Percentiles rank a stretch among this genome's conserved stretches.
Conservation (phyloP, 2,888 invertebrate species). For the Epistrophe grossulariae region DNA sequence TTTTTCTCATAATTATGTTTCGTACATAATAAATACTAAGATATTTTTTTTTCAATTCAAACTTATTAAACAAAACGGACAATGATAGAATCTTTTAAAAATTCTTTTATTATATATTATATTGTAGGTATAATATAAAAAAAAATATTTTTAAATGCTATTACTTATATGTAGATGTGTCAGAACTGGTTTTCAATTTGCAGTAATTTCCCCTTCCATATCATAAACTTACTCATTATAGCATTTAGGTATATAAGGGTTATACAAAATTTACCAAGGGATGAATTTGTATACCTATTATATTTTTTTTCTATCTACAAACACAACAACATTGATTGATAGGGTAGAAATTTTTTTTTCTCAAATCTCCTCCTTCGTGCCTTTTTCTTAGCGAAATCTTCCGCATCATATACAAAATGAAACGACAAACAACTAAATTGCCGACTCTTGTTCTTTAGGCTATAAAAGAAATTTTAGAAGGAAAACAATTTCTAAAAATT, state of each 20-base stretch:
- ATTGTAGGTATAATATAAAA: no score
- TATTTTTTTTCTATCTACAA: background rate
- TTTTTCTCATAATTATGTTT: no score
- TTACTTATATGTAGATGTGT: no score
- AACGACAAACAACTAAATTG: constrained; percentile 38
- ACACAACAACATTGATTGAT: constrained; percentile 11
- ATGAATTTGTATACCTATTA: background rate
- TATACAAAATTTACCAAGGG: background rate
- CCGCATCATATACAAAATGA: background rate
- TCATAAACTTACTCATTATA: background rate
- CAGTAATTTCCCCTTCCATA: background rate
- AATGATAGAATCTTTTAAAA: no score
- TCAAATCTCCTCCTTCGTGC: no score
- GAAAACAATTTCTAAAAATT: constrained; percentile 34
- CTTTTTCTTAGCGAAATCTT: background rate
- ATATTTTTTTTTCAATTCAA: no score
- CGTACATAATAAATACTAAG: no score
- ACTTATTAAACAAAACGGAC: no score
- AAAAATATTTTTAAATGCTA: no score
- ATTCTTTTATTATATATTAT: no score
- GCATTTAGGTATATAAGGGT: background rate
- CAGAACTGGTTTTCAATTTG: background rate
- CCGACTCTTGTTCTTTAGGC: constrained; percentile 28
- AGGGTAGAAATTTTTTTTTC: background rate
- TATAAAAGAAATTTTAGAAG: constrained; percentile 13